Percentiles rank a stretch among this genome's conserved stretches.
These are phyloP conservation scores for Chalcis sispes DNA, from an alignment of 2,888 invertebrate genomes.

Conservation along the genomic window DNA sequence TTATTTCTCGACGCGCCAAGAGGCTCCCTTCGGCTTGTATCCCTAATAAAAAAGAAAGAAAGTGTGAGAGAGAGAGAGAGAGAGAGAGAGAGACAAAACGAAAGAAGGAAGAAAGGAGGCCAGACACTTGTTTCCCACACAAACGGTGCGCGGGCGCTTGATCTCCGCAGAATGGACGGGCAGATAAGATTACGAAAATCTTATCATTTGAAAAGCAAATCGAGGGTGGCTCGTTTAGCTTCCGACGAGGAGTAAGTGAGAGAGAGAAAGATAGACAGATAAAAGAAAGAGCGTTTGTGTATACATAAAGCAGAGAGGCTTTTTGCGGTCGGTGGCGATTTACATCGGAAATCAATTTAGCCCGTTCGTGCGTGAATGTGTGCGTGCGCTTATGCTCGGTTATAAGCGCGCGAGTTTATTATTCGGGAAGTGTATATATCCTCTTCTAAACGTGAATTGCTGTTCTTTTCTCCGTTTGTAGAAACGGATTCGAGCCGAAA, in stretches of 20 bases:
- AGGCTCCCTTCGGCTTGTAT: background rate
- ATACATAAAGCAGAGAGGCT: background rate
- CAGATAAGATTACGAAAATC: constrained; percentile 58
- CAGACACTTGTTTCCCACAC: constrained; percentile 53
- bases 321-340: constrained; percentile 18
- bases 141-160: background rate
- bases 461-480: too few species aligned
- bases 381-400: background rate
- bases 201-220: constrained; percentile 56
- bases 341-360: constrained; percentile 56
- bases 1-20: constrained; percentile 8
- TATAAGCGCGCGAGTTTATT: background rate
- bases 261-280: too few species aligned
- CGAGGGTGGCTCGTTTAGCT: constrained; percentile 17
- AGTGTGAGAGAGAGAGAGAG: too few species aligned
- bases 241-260: too few species aligned
- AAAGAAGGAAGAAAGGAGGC: constrained; percentile 25
- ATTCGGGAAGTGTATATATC: constrained; percentile 14
- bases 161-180: constrained; percentile 12
- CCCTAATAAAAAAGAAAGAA: constrained; percentile 42
- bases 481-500: background rate
- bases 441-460: too few species aligned
- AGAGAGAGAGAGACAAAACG: too few species aligned
- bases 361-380: constrained; percentile 5
- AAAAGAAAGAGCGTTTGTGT: too few species aligned